A percentile compares a stretch with the other conserved stretches of the same genome.
Conservation (phyloP, 2,888 invertebrate species). For the Galerucella pusilla region DNA sequence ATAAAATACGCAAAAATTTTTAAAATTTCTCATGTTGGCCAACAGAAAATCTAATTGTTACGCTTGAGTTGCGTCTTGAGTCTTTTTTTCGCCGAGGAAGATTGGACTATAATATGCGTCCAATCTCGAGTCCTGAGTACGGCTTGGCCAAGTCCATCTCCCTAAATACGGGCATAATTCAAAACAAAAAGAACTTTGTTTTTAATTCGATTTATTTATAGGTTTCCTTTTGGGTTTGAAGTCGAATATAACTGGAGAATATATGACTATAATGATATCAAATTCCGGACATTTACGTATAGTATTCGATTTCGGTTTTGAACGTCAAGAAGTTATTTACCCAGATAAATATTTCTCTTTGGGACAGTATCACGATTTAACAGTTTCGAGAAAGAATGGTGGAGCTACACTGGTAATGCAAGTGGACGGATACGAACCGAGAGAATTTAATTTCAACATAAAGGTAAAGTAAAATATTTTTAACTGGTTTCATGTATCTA, state of each 20-base stretch:
- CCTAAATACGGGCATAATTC: too few relatives aligned
- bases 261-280: conserved; percentile 92
- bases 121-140: too few relatives aligned
- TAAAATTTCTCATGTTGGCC: too few relatives aligned
- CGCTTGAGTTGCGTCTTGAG: too few relatives aligned
- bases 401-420: conserved; percentile 86
- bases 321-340: conserved; percentile 92
- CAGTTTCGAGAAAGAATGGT: conserved; percentile 81
- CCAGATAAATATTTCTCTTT: conserved; percentile 90
- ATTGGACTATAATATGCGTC: too few relatives aligned
- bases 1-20: too few relatives aligned
- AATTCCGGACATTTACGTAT: conserved; percentile 95
- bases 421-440: conserved; percentile 78
- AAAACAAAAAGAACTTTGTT: too few relatives aligned
- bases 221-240: conserved; percentile 90
- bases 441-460: conserved; percentile 83
- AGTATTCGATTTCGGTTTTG: conserved; percentile 96
- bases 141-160: too few relatives aligned
- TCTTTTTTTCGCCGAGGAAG: too few relatives aligned
- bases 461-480: conserved; percentile 65
- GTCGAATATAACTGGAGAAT: conserved; percentile 89
- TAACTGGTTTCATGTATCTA: too few relatives aligned
- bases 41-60: too few relatives aligned
- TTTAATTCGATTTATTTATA: conserved; percentile 11
- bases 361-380: conserved; percentile 93